phyloP scores from a whole-genome alignment of 2,797 vertebrate genomes.

The Sciurus carolinensis region DNA sequence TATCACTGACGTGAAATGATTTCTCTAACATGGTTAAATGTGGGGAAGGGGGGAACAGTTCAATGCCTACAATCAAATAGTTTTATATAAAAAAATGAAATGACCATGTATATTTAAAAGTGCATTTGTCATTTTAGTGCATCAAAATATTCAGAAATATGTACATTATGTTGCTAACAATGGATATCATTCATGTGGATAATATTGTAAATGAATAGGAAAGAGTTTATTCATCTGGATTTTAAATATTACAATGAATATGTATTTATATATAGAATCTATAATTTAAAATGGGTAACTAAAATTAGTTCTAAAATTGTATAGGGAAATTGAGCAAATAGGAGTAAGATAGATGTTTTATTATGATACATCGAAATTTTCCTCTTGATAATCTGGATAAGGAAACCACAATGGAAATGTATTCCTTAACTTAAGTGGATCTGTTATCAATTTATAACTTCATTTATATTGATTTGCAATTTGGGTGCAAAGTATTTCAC shows the following conservation, averaged over 20 bases:
- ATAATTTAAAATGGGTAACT: not conserved
- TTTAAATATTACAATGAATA: not conserved
- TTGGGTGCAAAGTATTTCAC: not conserved
- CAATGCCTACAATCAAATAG: not conserved
- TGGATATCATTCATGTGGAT: not conserved
- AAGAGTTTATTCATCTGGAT: not conserved
- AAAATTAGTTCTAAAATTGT: not conserved
- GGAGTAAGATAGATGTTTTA: not conserved
- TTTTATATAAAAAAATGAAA: not conserved
- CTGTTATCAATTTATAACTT: not conserved
- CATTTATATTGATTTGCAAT: not conserved
- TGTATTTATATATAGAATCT: not conserved
- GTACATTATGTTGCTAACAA: not conserved
- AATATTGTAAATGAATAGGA: not conserved
- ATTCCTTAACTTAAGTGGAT: not conserved
- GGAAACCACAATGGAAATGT: not conserved
- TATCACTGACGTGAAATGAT: not conserved
- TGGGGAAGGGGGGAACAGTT: not conserved
- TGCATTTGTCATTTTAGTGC: not conserved
- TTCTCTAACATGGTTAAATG: not conserved
- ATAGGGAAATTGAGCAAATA: not conserved
- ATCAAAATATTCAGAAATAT: not conserved
- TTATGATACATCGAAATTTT: not conserved
- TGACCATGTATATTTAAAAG: not conserved
- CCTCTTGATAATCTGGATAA: not conserved